Evolutionary conservation across 2,888 invertebrate species (phyloP).

Genomic region (Prosopocoilus inquinatus): DNA sequence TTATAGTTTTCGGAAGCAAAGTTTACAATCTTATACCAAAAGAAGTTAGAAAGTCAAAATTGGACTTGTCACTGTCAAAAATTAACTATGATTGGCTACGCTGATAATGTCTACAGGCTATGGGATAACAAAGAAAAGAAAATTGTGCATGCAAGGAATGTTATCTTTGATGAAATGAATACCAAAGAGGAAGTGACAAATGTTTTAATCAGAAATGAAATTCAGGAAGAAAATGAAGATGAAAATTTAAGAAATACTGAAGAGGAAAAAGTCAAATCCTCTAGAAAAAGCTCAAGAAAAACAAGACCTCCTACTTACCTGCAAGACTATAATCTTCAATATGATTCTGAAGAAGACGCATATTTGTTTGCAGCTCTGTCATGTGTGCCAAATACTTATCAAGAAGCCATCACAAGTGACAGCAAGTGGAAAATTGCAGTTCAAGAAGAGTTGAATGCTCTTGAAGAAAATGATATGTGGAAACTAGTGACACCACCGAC

Average conservation of each 20-base stretch:
- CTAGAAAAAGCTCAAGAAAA: neutral
- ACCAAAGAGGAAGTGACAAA: neutral
- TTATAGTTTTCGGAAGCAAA: no score
- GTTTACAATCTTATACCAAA: no score
- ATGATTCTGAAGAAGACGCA: neutral
- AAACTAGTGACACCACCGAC: constrained; percentile 21
- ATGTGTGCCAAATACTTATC: constrained; percentile 22
- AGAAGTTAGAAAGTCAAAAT: neutral
- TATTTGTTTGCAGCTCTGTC: neutral
- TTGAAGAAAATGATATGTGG: constrained; percentile 26
- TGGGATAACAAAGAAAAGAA: neutral
- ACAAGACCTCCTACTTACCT: neutral
- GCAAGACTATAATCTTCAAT: constrained; percentile 2
- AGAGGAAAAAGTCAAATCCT: neutral
- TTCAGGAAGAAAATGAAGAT: neutral
- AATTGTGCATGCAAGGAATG: neutral
- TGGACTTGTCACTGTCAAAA: neutral
- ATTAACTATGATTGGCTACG: neutral
- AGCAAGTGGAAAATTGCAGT: constrained; percentile 22
- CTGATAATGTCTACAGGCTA: neutral
- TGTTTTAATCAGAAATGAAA: neutral
- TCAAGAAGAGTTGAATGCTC: constrained; percentile 21
- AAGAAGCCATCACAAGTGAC: constrained; percentile 16
- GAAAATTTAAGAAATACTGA: neutral
- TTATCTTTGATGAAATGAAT: neutral